These are phyloP conservation scores for Chamaea fasciata DNA, from an alignment of 2,113 vertebrate species.

Conservation along the genomic window DNA sequence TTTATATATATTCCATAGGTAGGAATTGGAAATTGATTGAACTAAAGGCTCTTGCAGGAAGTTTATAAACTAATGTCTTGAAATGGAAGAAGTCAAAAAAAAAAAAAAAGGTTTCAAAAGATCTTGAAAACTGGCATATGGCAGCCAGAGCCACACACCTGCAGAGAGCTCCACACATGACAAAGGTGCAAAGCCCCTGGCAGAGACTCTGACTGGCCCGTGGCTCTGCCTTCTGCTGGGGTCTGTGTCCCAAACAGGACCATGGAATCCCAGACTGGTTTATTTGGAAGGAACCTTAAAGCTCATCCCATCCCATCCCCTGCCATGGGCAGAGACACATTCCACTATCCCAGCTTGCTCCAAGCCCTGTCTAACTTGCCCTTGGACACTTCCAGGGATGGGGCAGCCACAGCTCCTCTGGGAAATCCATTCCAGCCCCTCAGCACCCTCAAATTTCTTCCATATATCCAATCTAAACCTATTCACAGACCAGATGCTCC, in stretches of 20 bases:
- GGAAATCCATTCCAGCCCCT: not conserved
- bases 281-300: not conserved
- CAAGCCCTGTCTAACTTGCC: not conserved
- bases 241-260: not conserved
- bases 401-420: not conserved
- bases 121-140: not conserved
- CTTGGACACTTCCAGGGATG: not conserved
- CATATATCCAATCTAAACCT: not conserved
- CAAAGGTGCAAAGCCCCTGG: not conserved
- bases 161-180: not conserved
- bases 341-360: not conserved
- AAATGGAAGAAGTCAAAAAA: not conserved
- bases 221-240: not conserved
- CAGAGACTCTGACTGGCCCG: not conserved
- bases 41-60: not conserved
- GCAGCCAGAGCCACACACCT: not conserved
- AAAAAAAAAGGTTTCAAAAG: not conserved
- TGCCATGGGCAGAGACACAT: not conserved
- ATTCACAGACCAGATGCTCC: not conserved
- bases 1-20: not conserved
- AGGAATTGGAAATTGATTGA: not conserved
- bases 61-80: not conserved
- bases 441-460: not conserved
- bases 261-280: not conserved
- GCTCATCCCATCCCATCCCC: not conserved